These are phyloP conservation scores for Erethizon dorsatum DNA, from an alignment of 2,797 vertebrate species.

Conservation along the genomic window DNA sequence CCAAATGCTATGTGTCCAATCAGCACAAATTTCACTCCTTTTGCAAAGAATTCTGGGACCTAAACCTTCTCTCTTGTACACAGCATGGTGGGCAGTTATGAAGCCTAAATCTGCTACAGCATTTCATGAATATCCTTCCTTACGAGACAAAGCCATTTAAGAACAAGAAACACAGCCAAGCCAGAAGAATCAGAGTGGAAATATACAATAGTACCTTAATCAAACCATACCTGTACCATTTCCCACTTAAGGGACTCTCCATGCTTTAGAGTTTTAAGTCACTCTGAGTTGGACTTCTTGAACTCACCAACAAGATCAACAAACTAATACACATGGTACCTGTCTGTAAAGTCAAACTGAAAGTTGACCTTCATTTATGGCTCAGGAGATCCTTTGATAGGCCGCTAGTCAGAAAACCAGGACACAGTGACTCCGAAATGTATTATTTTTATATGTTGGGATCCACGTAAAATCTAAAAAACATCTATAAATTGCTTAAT, in stretches of 20 bases:
- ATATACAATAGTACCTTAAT: fast-evolving
- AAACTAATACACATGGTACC: background rate
- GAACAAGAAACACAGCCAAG: background rate
- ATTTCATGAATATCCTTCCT: background rate
- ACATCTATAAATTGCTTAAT: background rate
- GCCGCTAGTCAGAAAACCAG: background rate
- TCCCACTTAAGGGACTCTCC: background rate
- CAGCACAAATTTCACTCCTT: background rate
- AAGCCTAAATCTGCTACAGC: background rate
- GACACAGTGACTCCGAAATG: background rate
- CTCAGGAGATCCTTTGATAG: background rate
- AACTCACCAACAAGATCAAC: background rate
- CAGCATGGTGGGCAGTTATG: background rate
- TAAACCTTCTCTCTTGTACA: background rate
- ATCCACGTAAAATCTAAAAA: background rate
- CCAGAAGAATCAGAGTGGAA: background rate
- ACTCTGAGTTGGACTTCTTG: background rate
- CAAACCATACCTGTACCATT: background rate
- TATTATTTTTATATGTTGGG: background rate
- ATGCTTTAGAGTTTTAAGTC: background rate
- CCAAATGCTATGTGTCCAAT: background rate
- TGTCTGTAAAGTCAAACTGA: background rate
- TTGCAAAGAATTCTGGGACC: background rate
- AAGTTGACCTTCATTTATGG: fast-evolving
- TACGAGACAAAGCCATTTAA: background rate